A percentile compares a stretch with the other conserved stretches of the same genome.
phyloP scores from a whole-genome alignment of 2,888 invertebrate genomes.

The Agriopis aurantiaria region DNA sequence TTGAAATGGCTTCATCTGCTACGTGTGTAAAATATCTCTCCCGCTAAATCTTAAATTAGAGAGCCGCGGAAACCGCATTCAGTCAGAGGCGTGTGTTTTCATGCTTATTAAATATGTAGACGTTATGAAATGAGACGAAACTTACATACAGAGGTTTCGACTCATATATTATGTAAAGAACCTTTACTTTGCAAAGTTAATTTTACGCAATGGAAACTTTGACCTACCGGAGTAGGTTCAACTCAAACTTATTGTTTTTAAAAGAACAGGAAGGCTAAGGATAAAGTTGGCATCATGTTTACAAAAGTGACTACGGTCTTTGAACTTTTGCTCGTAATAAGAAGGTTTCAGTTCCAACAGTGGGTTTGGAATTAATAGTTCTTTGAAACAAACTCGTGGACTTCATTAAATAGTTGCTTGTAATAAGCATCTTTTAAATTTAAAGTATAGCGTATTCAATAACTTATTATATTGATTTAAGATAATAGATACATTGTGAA shows the following conservation, averaged over 20 bases:
- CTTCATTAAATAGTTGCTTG: not conserved
- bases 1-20: constrained; percentile 12
- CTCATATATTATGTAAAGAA: constrained; percentile 25
- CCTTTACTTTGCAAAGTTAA: constrained; percentile 25
- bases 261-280: constrained; percentile 9
- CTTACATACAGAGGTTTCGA: constrained; percentile 13
- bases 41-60: constrained; percentile 23
- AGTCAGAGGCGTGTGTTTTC: constrained; percentile 1
- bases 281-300: constrained; percentile 17
- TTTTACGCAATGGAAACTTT: constrained; percentile 27
- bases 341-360: constrained; percentile 9
- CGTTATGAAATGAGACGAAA: constrained; percentile 19
- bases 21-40: constrained; percentile 20
- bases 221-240: constrained; percentile 20
- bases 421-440: not conserved
- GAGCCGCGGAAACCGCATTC: constrained; percentile 29
- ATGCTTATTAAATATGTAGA: constrained; percentile 8
- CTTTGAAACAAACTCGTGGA: not conserved
- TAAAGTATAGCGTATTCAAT: too few relatives aligned
- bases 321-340: constrained; percentile 4
- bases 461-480: too few relatives aligned
- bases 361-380: constrained; percentile 9
- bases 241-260: constrained; percentile 19
- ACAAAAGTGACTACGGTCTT: constrained; percentile 13
- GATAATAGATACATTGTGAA: too few relatives aligned